phyloP scores from a whole-genome alignment of 2,888 invertebrate genomes.

The Trichogramma dendrolimi region DNA sequence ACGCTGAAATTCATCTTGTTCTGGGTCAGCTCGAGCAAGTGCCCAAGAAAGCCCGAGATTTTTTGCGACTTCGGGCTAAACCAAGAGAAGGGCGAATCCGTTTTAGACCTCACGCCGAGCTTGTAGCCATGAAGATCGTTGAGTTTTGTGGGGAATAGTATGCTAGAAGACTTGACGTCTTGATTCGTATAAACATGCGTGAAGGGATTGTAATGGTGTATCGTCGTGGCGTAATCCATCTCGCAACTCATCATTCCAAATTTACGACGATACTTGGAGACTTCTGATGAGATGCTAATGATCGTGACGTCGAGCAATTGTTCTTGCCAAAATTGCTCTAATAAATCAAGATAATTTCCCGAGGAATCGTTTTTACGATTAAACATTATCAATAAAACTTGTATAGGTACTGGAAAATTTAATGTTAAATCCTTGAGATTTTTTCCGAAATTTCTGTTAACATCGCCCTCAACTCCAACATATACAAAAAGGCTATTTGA shows the following conservation, averaged over 20 bases:
- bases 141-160: constrained; percentile 2
- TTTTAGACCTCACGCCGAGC: background rate
- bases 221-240: no score
- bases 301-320: background rate
- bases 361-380: no score
- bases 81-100: constrained; percentile 3
- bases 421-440: no score
- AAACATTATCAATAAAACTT: no score
- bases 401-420: no score
- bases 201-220: constrained; percentile 1
- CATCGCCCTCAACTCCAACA: no score
- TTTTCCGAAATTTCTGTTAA: no score
- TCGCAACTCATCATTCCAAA: no score
- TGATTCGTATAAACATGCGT: background rate
- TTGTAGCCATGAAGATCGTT: background rate
- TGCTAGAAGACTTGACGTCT: background rate
- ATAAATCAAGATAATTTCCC: no score
- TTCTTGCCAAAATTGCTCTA: background rate
- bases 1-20: background rate
- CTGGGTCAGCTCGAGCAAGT: background rate
- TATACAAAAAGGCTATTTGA: no score
- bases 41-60: background rate
- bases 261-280: no score
- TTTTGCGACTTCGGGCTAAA: background rate
- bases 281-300: no score